Conservation (phyloP, 2,888 invertebrate species). For the Allygus modestus region DNA sequence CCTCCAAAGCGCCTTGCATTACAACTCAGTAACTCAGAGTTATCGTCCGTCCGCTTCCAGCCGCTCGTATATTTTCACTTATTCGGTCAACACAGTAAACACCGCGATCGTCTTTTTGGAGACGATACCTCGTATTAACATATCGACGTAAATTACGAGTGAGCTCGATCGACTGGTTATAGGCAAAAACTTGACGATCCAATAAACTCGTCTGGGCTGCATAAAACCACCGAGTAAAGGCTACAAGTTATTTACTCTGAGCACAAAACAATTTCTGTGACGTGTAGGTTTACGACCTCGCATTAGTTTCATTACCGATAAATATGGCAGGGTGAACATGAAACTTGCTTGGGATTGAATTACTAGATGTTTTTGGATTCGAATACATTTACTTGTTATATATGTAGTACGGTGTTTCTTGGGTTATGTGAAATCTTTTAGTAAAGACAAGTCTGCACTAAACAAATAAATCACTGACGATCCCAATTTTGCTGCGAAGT, state of each 20-base stretch:
- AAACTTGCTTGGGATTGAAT: background rate
- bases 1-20: conserved; percentile 16
- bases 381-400: no score
- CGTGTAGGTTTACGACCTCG: background rate
- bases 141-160: conserved; percentile 35
- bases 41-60: background rate
- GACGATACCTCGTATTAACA: conserved; percentile 28
- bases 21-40: background rate
- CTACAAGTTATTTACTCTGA: background rate
- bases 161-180: conserved; percentile 10
- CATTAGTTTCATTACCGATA: background rate
- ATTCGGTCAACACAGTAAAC: conserved; percentile 15
- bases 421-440: no score
- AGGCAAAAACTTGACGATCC: conserved; percentile 36
- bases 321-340: background rate
- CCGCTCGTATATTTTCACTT: conserved; percentile 36
- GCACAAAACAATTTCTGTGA: background rate
- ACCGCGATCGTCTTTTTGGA: conserved; percentile 35
- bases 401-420: no score
- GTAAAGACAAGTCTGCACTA: no score
- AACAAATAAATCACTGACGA: no score
- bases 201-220: background rate
- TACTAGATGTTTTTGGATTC: no score
- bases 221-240: conserved; percentile 5
- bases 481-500: no score